Conservation (phyloP, 2,888 invertebrate genomes). For the Gastracanthus pulcherrimus region DNA sequence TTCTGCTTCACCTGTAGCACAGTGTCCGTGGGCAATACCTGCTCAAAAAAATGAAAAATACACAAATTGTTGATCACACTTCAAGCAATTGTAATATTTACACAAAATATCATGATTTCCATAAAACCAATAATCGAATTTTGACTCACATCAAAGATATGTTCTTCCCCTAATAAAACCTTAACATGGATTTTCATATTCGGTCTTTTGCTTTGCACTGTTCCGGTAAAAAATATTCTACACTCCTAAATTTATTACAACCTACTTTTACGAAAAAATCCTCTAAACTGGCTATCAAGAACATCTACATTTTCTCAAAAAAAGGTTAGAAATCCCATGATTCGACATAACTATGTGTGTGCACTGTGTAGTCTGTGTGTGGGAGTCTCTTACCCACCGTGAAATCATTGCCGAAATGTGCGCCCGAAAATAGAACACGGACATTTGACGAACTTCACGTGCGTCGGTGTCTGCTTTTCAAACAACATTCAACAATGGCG, state of each 20-base stretch:
- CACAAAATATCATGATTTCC: slow-evolving; percentile 4
- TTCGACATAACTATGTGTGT: slow-evolving; percentile 52
- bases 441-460: slow-evolving; percentile 37
- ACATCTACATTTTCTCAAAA: slow-evolving; percentile 48
- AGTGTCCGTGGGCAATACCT: slow-evolving; percentile 77
- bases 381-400: no score
- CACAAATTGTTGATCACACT: not conserved
- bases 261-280: slow-evolving; percentile 28
- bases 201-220: slow-evolving; percentile 21
- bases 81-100: not conserved
- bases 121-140: not conserved
- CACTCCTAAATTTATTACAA: slow-evolving; percentile 25
- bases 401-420: slow-evolving; percentile 41
- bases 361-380: no score
- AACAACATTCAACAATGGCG: slow-evolving; percentile 78
- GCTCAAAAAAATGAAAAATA: slow-evolving; percentile 30
- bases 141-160: slow-evolving; percentile 81
- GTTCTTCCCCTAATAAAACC: slow-evolving; percentile 86
- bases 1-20: slow-evolving; percentile 85
- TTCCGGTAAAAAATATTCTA: slow-evolving; percentile 20
- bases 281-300: slow-evolving; percentile 34
- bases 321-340: slow-evolving; percentile 54
- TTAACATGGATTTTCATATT: slow-evolving; percentile 86
- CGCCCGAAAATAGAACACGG: slow-evolving; percentile 32
- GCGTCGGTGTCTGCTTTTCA: slow-evolving; percentile 26